These are phyloP conservation scores for Sorex fumeus DNA, from an alignment of 2,113 vertebrate genomes.

Conservation along the genomic window DNA sequence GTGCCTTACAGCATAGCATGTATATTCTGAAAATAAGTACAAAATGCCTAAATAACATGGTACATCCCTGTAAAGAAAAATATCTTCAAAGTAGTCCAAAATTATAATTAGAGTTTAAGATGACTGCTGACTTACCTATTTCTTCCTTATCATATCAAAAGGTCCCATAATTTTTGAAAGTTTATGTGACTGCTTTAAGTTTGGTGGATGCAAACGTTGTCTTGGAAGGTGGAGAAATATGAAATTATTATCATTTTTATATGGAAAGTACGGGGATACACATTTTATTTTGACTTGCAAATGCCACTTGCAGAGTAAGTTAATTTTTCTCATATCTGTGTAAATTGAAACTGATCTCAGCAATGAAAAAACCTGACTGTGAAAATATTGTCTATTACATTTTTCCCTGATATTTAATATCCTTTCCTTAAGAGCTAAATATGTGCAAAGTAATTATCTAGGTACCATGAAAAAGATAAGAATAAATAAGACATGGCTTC, in stretches of 20 bases:
- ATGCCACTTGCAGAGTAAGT: not conserved
- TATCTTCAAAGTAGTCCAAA: not conserved
- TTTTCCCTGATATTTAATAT: constrained; percentile 61
- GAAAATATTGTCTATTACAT: not conserved
- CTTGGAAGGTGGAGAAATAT: not conserved
- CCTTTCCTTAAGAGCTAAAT: constrained; percentile 49
- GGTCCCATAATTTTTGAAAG: not conserved
- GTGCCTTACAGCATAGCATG: too few relatives aligned
- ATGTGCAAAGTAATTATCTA: constrained; percentile 22
- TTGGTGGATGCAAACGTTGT: not conserved
- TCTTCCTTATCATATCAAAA: not conserved
- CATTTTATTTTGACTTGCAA: constrained; percentile 55
- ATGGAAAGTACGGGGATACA: not conserved
- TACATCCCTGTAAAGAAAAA: not conserved
- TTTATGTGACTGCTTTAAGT: not conserved
- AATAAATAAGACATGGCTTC: not conserved
- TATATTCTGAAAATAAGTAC: not conserved
- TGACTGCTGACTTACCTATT: not conserved
- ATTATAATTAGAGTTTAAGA: not conserved
- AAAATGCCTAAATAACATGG: not conserved
- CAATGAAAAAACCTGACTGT: not conserved
- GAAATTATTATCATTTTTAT: not conserved
- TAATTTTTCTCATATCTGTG: constrained; percentile 14
- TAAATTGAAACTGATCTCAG: constrained; percentile 46
- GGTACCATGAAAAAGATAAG: constrained; percentile 33